Evolutionary conservation across 2,797 vertebrate species (phyloP), one percentile per base, ranked within the genome.

Genomic region (Oreonectes daqikongensis): DNA sequence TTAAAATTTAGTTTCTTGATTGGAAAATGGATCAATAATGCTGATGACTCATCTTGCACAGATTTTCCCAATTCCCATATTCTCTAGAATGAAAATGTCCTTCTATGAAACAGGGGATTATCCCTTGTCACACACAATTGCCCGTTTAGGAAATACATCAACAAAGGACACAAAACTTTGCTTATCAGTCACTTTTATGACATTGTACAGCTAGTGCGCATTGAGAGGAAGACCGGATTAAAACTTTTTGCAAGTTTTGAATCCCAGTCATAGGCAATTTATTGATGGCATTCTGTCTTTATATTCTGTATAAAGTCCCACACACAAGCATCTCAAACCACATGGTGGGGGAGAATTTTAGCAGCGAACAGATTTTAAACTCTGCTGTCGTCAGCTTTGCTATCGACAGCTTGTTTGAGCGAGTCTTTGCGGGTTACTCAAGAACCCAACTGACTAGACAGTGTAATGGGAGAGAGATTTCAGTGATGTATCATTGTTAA

Each of bases 401-500:
- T 26, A n/a, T 74, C 22, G 48, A 42, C 30, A 74, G 46, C 70
- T 72, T 72, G 26, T 72, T 32, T 18, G 26, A 22, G 18, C 8
- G 28, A 35, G 32, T 64, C 59, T 64, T 64, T 65, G 30, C 18
- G 22, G 35, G 48, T 26, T 65, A 52, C 46, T 53, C 38, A 17
- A 67, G 38, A 59, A 46, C 40, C 48, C 73, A 24, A 59, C 63
- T 28, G 60, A 74, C 72, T 32, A 74, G 32, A 74, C 40, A 28
- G 63, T 75, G 50, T 59, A 64, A 69, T 69, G 53, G 32, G 55
- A 77, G 53, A 61, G 17, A 77, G 10, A 28, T 15, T n/a, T 48
- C 30, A 26, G 74, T 69, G 42, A 59, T 59, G 11, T 61, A 20
- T 40, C 20, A 60, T 69, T 57, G 63, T 59, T 57, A 59, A 44